Conservation (phyloP, 2,888 invertebrate genomes). For the Plebejus argus region DNA sequence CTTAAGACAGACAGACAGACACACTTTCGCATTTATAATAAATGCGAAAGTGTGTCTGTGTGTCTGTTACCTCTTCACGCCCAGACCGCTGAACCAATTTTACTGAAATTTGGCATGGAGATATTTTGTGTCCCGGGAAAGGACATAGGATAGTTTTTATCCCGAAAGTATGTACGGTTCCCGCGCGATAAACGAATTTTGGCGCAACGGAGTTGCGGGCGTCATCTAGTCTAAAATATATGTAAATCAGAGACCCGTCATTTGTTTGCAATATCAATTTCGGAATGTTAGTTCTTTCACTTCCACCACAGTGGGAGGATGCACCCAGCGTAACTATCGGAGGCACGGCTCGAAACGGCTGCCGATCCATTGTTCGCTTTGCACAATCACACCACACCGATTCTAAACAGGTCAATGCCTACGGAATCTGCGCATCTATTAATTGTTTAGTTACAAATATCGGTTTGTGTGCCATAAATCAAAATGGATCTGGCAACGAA, state of each 20-base stretch:
- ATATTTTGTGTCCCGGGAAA: too few relatives aligned
- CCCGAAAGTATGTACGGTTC: too few relatives aligned
- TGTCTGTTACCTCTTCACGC: too few relatives aligned
- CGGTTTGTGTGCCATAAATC: not conserved
- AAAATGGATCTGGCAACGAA: not conserved
- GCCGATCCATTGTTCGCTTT: slow-evolving; percentile 45
- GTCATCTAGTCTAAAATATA: too few relatives aligned
- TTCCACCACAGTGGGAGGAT: slow-evolving; percentile 19
- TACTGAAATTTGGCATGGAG: too few relatives aligned
- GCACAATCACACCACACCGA: slow-evolving; percentile 31
- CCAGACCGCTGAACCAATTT: too few relatives aligned
- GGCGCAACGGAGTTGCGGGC: too few relatives aligned
- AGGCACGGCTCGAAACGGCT: slow-evolving; percentile 54
- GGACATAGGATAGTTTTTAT: too few relatives aligned
- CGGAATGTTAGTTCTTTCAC: not conserved
- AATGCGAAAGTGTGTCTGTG: not conserved
- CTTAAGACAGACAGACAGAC: too few relatives aligned
- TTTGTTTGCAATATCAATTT: not conserved
- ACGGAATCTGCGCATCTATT: slow-evolving; percentile 12
- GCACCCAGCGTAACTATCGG: slow-evolving; percentile 59
- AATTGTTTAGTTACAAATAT: slow-evolving; percentile 16
- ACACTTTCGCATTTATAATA: too few relatives aligned
- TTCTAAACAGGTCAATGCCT: slow-evolving; percentile 32
- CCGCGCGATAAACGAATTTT: too few relatives aligned
- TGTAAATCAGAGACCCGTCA: not conserved